Base-by-base conservation (phyloP, 2,888 invertebrate species). In the Metopia argyrocephala region DNA sequence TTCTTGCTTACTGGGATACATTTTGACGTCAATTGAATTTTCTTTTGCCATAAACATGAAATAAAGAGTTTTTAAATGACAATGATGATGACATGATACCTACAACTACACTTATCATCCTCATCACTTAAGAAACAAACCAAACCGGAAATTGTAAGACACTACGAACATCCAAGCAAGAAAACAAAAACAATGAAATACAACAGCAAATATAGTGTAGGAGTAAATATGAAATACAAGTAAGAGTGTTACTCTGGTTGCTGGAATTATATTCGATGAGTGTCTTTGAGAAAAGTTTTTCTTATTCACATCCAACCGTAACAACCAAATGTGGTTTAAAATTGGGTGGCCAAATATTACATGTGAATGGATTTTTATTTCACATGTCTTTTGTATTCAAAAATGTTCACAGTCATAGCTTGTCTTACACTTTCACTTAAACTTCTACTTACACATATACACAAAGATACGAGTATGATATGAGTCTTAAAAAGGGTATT, bases 191-290 rank as follows among this genome's bases (percentile, higher is more conserved):
- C n/a, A 27, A 54, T 25, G 31, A 18, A 59, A 18, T 38, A n/a
- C n/a, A n/a, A n/a, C n/a, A n/a, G n/a, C n/a, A n/a, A n/a, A n/a
- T n/a, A n/a, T n/a, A n/a, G n/a, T n/a, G n/a, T n/a, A n/a, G n/a
- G n/a, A n/a, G n/a, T n/a, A n/a, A n/a, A n/a, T n/a, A n/a, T 38
- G 38, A 38, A 38, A 15, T 12, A 25, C 50, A 75, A 70, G 50
- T 69, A 59, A 65, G 78, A 81, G 69, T 70, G 70, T 2, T 66
- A 78, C n/a, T 74, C 76, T 69, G 74, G 69, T 73, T 61, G 65
- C 46, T 74, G 23, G 71, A 45, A 66, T 71, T n/a, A n/a, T n/a
- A 71, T 65, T 71, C 38, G 52, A 65, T 45, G 52, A 76, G 71
- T 54, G n/a, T n/a, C n/a, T n/a, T 71, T 48, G 54, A 65, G 54